phyloP scores from a whole-genome alignment of 2,888 invertebrate genomes.

The Drosophila meridiana region DNA sequence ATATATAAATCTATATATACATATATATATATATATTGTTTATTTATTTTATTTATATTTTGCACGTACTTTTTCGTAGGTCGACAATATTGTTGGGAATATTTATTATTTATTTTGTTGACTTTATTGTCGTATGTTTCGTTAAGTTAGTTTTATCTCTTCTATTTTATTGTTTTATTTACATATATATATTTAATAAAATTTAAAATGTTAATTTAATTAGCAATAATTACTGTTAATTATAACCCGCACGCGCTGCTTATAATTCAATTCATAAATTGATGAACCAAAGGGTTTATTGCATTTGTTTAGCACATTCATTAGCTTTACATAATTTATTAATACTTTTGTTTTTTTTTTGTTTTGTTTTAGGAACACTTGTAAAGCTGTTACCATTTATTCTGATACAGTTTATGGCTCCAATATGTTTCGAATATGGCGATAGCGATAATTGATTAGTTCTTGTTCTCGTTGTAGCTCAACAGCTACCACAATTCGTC shows the following conservation, averaged over 20 bases:
- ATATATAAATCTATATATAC: constrained; percentile 2
- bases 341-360: background rate
- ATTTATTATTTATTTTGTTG: constrained; percentile 19
- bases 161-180: background rate
- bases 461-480: background rate
- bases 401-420: background rate
- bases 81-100: constrained; percentile 3
- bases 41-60: constrained; percentile 25
- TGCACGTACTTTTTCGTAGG: constrained; percentile 14
- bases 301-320: background rate
- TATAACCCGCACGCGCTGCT: constrained; percentile 2
- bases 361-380: background rate
- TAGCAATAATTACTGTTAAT: constrained; percentile 17
- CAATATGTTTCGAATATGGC: background rate
- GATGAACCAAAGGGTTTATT: background rate
- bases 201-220: constrained; percentile 19
- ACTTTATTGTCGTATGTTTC: constrained; percentile 4
- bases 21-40: constrained; percentile 9
- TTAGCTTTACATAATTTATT: background rate
- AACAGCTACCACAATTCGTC: background rate
- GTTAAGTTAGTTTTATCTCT: background rate
- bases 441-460: background rate
- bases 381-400: background rate
- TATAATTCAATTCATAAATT: constrained; percentile 19
- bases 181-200: background rate